These are phyloP conservation scores for Cryptoleucopteryx plumbea DNA, from an alignment of 2,113 vertebrate genomes.

Conservation along the genomic window DNA sequence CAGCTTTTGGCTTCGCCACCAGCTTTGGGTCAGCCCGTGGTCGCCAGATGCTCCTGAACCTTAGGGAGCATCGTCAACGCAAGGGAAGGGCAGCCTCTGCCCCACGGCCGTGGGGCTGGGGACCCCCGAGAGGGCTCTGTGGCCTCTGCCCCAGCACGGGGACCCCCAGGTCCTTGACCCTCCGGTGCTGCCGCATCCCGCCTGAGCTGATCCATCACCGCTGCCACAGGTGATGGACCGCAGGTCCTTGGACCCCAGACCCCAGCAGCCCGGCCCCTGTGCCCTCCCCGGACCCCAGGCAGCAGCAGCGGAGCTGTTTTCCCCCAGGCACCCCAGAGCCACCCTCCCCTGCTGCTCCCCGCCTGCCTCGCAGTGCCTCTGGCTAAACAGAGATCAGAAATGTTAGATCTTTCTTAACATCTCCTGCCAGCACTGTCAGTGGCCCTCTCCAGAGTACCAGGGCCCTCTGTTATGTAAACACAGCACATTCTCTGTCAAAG, in stretches of 20 bases:
- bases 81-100: neutral
- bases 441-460: constrained; percentile 59
- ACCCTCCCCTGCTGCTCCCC: constrained; percentile 63
- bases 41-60: rapidly evolving
- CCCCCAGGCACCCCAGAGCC: constrained; percentile 27
- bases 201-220: neutral
- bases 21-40: neutral
- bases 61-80: neutral
- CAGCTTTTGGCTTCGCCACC: neutral
- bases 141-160: rapidly evolving
- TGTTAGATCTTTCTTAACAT: constrained; percentile 81
- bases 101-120: rapidly evolving
- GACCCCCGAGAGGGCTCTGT: neutral
- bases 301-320: neutral
- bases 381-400: constrained; percentile 79
- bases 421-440: constrained; percentile 77
- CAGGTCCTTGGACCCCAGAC: neutral
- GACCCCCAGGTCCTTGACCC: neutral
- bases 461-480: constrained; percentile 78
- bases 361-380: constrained; percentile 73
- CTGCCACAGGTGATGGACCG: neutral
- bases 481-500: constrained; percentile 77
- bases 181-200: neutral
- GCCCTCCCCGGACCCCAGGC: neutral
- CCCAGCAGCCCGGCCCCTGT: neutral